phyloP scores from a whole-genome alignment of 1,140 invertebrate genomes.

The Tetragonula clypearis region DNA sequence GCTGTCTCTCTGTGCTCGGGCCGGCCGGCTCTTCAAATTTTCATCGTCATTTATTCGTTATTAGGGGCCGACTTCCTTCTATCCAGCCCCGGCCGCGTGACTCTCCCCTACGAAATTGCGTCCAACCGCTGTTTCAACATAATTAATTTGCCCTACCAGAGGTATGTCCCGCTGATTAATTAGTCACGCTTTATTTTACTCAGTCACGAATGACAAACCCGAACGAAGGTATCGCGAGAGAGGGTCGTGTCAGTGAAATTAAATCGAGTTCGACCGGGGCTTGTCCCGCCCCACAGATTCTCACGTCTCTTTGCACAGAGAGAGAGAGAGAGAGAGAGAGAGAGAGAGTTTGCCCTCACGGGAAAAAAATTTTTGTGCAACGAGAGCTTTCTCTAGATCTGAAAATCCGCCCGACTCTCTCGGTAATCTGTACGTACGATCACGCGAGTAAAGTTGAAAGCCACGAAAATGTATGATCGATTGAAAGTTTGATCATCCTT shows the following conservation, averaged over 20 bases:
- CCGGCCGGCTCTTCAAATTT: conserved; percentile 31
- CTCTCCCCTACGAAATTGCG: neutral
- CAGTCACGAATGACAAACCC: conserved; percentile 8
- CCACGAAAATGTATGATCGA: no score
- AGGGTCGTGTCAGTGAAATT: conserved; percentile 23
- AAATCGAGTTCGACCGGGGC: conserved; percentile 11
- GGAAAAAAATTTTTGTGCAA: neutral
- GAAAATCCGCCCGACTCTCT: neutral
- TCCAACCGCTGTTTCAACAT: conserved; percentile 1
- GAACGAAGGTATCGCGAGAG: neutral
- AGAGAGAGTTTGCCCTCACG: neutral
- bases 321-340: neutral
- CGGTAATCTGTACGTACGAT: neutral
- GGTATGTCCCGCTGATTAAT: conserved; percentile 36
- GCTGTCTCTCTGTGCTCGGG: neutral
- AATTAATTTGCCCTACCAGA: conserved; percentile 33
- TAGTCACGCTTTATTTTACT: conserved; percentile 24
- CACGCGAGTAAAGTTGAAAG: no score
- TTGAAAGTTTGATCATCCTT: no score
- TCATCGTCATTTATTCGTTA: conserved; percentile 53
- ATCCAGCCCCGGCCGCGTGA: neutral
- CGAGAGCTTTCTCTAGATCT: neutral
- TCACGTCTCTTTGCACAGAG: no score
- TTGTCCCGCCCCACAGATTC: neutral
- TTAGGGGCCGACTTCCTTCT: conserved; percentile 4